These are phyloP conservation scores for Conops quadrifasciatus DNA, from an alignment of 2,888 invertebrate species.

Conservation along the genomic window DNA sequence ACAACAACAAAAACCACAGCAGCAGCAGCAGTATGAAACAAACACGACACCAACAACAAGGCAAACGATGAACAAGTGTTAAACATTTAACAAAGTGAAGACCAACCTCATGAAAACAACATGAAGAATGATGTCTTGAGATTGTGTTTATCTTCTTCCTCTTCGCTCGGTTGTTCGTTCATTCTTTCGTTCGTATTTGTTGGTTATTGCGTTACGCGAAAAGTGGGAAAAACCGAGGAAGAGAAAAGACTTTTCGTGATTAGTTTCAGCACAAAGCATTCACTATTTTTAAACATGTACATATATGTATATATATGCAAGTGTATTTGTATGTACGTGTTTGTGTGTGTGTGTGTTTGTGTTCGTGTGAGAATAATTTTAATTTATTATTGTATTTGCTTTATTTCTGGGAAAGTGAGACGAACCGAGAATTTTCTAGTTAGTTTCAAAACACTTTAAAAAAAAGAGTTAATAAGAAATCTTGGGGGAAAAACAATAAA, in stretches of 20 bases:
- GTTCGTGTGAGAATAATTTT: neutral
- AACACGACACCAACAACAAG: slow-evolving; percentile 1
- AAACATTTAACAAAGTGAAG: too few relatives aligned
- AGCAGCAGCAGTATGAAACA: neutral
- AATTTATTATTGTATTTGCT: neutral
- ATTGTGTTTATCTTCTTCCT: neutral
- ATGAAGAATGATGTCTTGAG: neutral
- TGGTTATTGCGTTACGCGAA: too few relatives aligned
- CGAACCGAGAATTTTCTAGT: neutral
- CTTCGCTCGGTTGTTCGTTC: too few relatives aligned
- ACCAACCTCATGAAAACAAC: neutral
- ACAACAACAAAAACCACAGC: neutral
- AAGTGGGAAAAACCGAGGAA: too few relatives aligned
- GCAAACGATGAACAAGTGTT: neutral
- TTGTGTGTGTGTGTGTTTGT: neutral
- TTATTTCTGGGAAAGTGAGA: neutral
- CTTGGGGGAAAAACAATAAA: too few relatives aligned
- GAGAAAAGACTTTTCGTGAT: too few relatives aligned
- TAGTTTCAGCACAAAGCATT: too few relatives aligned
- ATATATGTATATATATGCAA: too few relatives aligned
- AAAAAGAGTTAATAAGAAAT: too few relatives aligned
- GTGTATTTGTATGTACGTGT: too few relatives aligned
- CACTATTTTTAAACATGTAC: neutral
- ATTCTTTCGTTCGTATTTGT: too few relatives aligned
- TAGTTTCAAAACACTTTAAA: too few relatives aligned